Conservation (phyloP, 2,113 vertebrate genomes). For the Anser cygnoides region DNA sequence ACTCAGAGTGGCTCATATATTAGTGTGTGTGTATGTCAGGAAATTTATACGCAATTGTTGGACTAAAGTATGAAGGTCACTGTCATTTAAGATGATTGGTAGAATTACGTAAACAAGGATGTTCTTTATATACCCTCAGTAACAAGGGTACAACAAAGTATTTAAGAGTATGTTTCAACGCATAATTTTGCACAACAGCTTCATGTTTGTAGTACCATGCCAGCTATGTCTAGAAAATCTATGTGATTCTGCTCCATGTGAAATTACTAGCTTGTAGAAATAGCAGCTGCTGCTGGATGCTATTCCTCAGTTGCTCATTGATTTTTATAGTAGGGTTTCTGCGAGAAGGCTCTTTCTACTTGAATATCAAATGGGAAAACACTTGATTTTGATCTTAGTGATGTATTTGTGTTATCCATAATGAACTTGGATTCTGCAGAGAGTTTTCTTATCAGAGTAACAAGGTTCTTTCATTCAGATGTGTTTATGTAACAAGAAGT, state of each 20-base stretch:
- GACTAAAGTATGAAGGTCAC: neutral
- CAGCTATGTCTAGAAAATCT: neutral
- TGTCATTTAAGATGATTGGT: neutral
- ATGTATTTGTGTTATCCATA: neutral
- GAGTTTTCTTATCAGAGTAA: neutral
- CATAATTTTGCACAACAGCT: neutral
- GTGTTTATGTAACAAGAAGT: neutral
- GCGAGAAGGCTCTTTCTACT: neutral
- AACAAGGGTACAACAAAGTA: neutral
- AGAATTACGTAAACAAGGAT: neutral
- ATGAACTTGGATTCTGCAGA: neutral
- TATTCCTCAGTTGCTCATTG: neutral
- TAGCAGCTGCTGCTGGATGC: neutral
- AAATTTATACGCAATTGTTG: neutral
- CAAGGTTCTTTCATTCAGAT: neutral
- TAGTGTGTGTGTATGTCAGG: neutral
- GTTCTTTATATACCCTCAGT: neutral
- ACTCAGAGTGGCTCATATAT: neutral
- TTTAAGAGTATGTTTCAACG: neutral
- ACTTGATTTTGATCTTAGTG: neutral
- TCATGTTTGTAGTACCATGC: neutral
- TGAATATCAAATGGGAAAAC: neutral
- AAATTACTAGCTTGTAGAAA: neutral
- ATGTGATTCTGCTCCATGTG: neutral
- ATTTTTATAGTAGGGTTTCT: neutral